phyloP scores from a whole-genome alignment of 1,140 invertebrate genomes.

The Eulimnadia texana region DNA sequence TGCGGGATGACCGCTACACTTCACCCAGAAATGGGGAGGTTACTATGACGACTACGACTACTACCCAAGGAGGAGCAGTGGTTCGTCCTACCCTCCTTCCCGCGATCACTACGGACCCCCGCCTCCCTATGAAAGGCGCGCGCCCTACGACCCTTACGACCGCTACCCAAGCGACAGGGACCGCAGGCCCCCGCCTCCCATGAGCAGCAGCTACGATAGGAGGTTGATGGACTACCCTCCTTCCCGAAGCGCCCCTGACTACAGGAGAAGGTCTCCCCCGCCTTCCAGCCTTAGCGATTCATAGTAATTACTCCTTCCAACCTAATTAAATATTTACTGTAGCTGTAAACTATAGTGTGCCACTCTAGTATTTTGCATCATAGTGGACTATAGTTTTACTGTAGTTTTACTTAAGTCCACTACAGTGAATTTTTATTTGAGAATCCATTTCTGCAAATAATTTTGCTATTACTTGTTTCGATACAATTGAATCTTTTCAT shows the following conservation, averaged over 20 bases:
- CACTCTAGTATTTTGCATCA: too few relatives aligned
- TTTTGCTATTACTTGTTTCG: too few relatives aligned
- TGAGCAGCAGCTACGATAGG: constrained; percentile 17
- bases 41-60: constrained; percentile 3
- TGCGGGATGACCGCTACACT: constrained; percentile 21
- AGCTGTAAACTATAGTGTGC: background rate
- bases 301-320: constrained; percentile 1
- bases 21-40: background rate
- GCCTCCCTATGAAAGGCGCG: constrained; percentile 2
- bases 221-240: constrained; percentile 17
- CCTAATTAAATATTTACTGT: background rate
- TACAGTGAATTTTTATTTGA: too few relatives aligned
- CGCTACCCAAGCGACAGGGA: constrained; percentile 14
- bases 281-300: constrained; percentile 14
- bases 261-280: constrained; percentile 19
- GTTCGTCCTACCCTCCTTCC: background rate
- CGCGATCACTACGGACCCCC: constrained; percentile 9
- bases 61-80: background rate
- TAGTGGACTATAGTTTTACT: too few relatives aligned
- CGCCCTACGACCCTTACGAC: background rate
- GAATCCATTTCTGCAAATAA: too few relatives aligned
- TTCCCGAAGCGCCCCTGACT: constrained; percentile 16
- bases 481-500: background rate
- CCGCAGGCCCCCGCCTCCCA: constrained; percentile 11
- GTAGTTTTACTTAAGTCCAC: background rate